Conservation (phyloP, 1,140 invertebrate species). For the Samia ricini region DNA sequence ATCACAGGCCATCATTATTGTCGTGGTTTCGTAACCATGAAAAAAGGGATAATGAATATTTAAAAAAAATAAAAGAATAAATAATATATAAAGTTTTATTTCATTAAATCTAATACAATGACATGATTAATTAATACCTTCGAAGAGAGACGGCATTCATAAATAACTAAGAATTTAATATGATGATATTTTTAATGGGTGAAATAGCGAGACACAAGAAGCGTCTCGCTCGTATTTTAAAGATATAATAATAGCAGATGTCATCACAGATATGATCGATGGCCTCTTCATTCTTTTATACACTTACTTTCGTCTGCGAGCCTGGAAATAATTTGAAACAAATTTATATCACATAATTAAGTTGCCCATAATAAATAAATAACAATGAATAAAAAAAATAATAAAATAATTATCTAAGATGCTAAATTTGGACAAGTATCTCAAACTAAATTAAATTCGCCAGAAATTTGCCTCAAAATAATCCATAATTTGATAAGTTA, state of each 20-base stretch:
- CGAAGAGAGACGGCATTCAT: conserved; percentile 12
- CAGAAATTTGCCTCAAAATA: too few species aligned
- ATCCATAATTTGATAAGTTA: too few species aligned
- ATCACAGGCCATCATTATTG: too few species aligned
- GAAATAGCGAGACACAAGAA: background rate
- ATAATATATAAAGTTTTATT: conserved; percentile 4
- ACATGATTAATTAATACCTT: conserved; percentile 24
- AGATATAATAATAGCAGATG: background rate
- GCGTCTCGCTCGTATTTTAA: background rate
- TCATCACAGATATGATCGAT: conserved; percentile 3
- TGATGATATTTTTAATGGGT: background rate
- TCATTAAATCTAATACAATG: conserved; percentile 28
- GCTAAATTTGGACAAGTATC: too few species aligned
- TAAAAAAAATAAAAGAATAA: background rate
- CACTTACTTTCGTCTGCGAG: conserved; percentile 31
- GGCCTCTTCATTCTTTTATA: background rate
- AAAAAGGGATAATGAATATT: background rate
- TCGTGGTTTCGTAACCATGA: too few species aligned
- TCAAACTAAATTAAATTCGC: too few species aligned
- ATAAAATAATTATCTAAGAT: too few species aligned
- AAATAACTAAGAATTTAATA: conserved; percentile 12
- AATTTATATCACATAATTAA: too few species aligned
- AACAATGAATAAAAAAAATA: too few species aligned
- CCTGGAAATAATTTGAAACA: conserved; percentile 11
- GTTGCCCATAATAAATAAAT: too few species aligned